Base-by-base conservation (phyloP, 2,888 invertebrate species). In the Antitype chi region DNA sequence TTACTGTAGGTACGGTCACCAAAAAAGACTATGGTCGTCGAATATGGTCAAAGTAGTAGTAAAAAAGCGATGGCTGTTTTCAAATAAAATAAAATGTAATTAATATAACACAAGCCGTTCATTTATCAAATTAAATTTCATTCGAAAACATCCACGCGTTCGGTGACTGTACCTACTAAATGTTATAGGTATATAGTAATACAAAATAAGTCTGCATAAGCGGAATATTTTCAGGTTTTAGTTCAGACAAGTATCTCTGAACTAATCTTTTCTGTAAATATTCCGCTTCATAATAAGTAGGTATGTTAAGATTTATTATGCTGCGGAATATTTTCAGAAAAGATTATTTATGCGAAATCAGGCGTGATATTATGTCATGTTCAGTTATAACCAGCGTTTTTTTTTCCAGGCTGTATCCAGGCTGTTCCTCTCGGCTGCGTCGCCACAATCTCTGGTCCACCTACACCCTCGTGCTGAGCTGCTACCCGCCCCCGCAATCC, bases 401-500 rank as follows among this genome's bases (percentile, higher is more conserved):
- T 67, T 23, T 81, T 87, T 74, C 9, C 91, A 96, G 96, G 96
- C 96, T 66, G 96, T 95, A 60, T 96, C 96, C 15, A 89, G 96
- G 32, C 86, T 96, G 28, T 94, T 96, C 89, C 84, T 93, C 8
- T 91, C 92, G 3, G 92, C 94, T 17, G 94, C 96, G 1, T 90
- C 95, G 0, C 95, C 97, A 20, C 92, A 94, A 0, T 92, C 97
- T 6, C 89, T 97, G 52, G 92, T 97, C n/a, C 92, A 92, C 74
- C 89, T 97, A 90, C 91, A 95, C 91, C 93, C 97, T 81, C 91
- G 96, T 25, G 93, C 95, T 88, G 95, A 95, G 84, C 82, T 95
- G 23, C 90, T 96, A 28, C 96, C 96, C 0, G 94, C 95, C 1
- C 95, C 96, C 0, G 92, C 93, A 0, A 90, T 95, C 3, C 93